Conservation (phyloP, 92 coral and sea anemone species). For the Phenganax subtilis region DNA sequence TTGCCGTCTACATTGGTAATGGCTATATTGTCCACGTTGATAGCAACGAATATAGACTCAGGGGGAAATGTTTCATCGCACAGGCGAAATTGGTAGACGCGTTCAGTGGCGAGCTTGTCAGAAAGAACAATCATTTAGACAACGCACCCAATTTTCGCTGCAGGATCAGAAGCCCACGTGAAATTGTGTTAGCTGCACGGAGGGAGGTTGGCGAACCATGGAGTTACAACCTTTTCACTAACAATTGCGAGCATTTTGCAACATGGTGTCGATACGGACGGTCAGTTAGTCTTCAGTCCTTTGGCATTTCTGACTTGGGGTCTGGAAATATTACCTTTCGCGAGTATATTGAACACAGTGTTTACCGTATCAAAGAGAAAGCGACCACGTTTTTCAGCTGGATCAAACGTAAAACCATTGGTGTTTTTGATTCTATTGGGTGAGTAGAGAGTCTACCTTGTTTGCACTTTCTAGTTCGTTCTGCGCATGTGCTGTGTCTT, state of each 20-base stretch:
- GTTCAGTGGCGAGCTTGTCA: neutral
- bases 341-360: constrained; percentile 10
- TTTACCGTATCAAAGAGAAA: neutral
- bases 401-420: constrained; percentile 8
- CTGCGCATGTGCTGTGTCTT: too few relatives aligned
- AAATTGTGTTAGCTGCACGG: constrained; percentile 14
- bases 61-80: neutral
- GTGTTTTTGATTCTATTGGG: neutral
- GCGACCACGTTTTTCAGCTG: neutral
- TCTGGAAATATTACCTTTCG: neutral
- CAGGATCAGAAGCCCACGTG: neutral
- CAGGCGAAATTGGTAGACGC: neutral
- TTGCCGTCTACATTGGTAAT: constrained; percentile 21
- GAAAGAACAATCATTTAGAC: constrained; percentile 27
- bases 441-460: neutral
- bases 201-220: constrained; percentile 1
- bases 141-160: constrained; percentile 11
- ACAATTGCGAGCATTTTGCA: constrained; percentile 34
- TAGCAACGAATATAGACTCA: neutral
- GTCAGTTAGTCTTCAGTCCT: neutral
- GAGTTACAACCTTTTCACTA: neutral
- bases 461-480: too few relatives aligned
- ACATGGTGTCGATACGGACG: constrained; percentile 24
- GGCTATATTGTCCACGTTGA: constrained; percentile 10
- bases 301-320: neutral